phyloP scores from a whole-genome alignment of 2,888 invertebrate species.

The Entomobrya multifasciata region DNA sequence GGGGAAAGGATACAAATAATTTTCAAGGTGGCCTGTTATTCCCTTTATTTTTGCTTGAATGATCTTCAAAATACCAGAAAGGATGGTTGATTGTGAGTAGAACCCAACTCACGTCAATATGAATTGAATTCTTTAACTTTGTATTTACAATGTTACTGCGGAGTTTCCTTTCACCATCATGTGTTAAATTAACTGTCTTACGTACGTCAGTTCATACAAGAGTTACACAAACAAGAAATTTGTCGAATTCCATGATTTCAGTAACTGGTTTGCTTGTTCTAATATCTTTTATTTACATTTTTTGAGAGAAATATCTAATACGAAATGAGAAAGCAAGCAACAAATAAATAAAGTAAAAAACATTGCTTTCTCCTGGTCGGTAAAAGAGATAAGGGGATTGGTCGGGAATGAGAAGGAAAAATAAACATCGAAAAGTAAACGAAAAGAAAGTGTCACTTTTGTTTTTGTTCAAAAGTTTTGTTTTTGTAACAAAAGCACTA shows the following conservation, averaged over 20 bases:
- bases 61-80: not conserved
- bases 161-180: too few species aligned
- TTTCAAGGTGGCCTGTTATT: not conserved
- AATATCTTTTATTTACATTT: not conserved
- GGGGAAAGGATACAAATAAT: not conserved
- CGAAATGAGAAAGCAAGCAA: not conserved
- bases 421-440: not conserved
- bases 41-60: not conserved
- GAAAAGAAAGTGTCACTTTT: slow-evolving; percentile 31
- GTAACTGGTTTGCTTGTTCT: not conserved
- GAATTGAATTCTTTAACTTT: too few species aligned
- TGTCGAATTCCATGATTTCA: too few species aligned
- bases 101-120: too few species aligned
- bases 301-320: not conserved
- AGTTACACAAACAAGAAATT: too few species aligned
- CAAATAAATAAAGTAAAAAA: slow-evolving; percentile 12
- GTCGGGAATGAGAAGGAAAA: too few species aligned
- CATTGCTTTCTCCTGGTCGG: too few species aligned
- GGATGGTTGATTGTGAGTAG: too few species aligned
- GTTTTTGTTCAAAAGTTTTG: slow-evolving; percentile 31
- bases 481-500: not conserved
- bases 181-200: too few species aligned
- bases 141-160: too few species aligned
- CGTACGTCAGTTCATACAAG: too few species aligned
- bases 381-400: too few species aligned